Evolutionary conservation across 92 coral and sea anemone species (phyloP), one percentile per base, ranked within the genome.

Genomic region (Heliopora coerulea): DNA sequence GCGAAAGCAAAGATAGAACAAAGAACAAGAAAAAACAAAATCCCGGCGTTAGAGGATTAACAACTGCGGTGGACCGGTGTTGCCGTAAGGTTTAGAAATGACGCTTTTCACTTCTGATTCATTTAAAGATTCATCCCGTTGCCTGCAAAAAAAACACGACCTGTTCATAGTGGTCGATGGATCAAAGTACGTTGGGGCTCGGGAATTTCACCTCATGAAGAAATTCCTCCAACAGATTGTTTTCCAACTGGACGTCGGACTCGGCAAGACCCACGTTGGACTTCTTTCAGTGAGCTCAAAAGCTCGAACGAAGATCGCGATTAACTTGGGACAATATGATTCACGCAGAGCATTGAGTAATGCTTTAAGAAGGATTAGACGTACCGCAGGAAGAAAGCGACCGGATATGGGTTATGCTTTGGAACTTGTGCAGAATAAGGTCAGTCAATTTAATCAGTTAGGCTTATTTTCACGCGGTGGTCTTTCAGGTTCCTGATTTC

Each of bases 181-280:
- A 50, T 50, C 77, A 11, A 70, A 7, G 54, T 1, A 29, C 23
- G 34, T 70, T 28, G 77, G 20, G 6, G 15, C 29, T 8, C 27
- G 23, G n/a, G 63, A 70, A 25, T 70, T 70, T 14, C 12, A 31
- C 20, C 19, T 10, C 14, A 41, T 34, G 27, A 70, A 23, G 41
- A 52, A 21, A 27, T 70, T 70, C 41, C 59, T 70, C 17, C 42
- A 54, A 34, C 25, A 70, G 18, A 52, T 50, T 33, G 77, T 54
- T 9, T 18, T 49, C 41, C 62, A 33, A 26, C 31, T 70, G 30
- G 77, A 70, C 28, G 63, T 70, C 1, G 77, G 77, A 1, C 63
- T 70, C 1, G 77, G 63, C 33, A 70, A 70, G 50, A 70, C 77
- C 26, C 77, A 70, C 15, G 77, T 70, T 70, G 77, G 77, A 27